Evolutionary conservation across 2,797 vertebrate genomes (phyloP), one percentile per base, ranked within the genome.

Genomic region (Ctenopoma kingsleyae): DNA sequence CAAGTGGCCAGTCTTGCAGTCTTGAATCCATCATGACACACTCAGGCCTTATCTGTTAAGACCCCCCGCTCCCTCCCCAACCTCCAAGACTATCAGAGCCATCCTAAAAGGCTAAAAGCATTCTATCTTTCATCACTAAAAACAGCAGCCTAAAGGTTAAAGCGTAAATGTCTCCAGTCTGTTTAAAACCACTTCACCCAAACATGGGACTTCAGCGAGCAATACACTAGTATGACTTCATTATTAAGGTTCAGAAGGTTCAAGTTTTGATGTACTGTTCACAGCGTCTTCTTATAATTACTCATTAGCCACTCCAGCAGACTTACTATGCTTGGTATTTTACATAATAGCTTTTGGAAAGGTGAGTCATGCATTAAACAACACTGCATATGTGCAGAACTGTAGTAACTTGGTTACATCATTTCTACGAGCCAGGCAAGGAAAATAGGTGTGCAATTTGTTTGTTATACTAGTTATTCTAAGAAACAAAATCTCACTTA

Each of bases 1-100:
- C 83, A 85, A 86, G 87, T 84, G 82, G 71, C 61, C 66, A 23
- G 84, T 83, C 91, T 90, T 81, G 85, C 65, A 22, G 84, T 83
- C 91, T 90, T 82, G 84, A 87, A 62, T 90, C 77, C 41, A 85
- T 94, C 91, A 55, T 44, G 76, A 71, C 69, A 92, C 92, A 93
- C 90, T 90, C 87, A 46, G 23, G 52, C 20, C 69, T 93, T 93
- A 94, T 94, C 93, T 59, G 58, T 20, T 17, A 71, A 76, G 87
- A 92, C 73, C 54, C 66, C 53, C 58, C 35, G 12, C 40, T 1
- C 71, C 8, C 32, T 11, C 10, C 2, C 53, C 36, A 57, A 74
- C 74, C 65, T 58, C 48, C 19, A 1, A 15, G 3, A 23, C 59
- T 64, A 61, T 85, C 75, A 62, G 62, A 50, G 44, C 35, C 32